These are phyloP conservation scores for Sorex maritimensis DNA, from an alignment of 2,797 vertebrate genomes.

Conservation along the genomic window DNA sequence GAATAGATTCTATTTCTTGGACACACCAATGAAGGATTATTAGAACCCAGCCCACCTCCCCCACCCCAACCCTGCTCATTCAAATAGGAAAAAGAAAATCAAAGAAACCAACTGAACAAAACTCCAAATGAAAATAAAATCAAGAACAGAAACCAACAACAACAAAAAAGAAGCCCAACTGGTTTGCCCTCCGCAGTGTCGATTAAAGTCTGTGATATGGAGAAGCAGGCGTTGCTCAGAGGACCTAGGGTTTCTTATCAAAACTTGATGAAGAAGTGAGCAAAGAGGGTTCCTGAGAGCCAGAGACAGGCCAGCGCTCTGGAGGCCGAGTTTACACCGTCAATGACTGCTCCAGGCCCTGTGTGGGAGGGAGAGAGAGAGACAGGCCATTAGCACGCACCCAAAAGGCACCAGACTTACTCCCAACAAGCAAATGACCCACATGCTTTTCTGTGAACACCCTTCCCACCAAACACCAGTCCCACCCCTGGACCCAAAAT, in stretches of 20 bases:
- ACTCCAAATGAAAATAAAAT: background rate
- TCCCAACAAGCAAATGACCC: conserved; percentile 28
- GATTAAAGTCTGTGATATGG: conserved; percentile 92
- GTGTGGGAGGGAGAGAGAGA: conserved; percentile 64
- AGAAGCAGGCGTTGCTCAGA: conserved; percentile 89
- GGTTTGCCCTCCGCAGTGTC: conserved; percentile 89
- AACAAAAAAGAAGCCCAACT: conserved; percentile 84
- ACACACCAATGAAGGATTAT: conserved; percentile 79
- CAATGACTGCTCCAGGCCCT: conserved; percentile 97
- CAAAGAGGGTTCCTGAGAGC: conserved; percentile 93
- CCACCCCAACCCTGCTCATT: conserved; percentile 77
- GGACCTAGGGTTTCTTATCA: conserved; percentile 93
- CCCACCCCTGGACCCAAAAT: background rate
- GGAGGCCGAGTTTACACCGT: conserved; percentile 93
- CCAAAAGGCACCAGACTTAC: background rate
- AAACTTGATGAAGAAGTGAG: conserved; percentile 96
- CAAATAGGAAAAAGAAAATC: conserved; percentile 82
- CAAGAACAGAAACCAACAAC: conserved; percentile 63
- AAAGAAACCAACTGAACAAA: background rate
- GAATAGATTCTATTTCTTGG: conserved; percentile 78
- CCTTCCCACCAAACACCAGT: background rate
- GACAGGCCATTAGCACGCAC: conserved; percentile 68
- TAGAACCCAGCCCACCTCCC: conserved; percentile 78
- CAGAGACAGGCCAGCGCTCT: conserved; percentile 93
- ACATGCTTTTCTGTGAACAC: conserved; percentile 73